Percentiles rank a stretch among this genome's conserved stretches.
Conservation (phyloP, 2,797 vertebrate species). For the Peromyscus attwateri region DNA sequence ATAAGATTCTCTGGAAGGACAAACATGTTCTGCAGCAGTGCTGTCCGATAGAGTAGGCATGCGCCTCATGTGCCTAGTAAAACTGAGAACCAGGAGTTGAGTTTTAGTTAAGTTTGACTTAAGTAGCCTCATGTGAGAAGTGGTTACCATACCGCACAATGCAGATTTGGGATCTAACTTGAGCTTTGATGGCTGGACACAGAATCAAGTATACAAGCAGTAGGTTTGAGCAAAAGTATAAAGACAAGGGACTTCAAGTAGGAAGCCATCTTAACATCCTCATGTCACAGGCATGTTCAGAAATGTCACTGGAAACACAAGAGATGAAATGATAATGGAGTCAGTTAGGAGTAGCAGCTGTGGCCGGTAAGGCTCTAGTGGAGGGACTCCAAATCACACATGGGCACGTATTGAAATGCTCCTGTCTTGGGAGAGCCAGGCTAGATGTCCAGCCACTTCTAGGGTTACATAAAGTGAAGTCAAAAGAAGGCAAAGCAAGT, state of each 20-base stretch:
- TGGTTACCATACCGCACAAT: background rate
- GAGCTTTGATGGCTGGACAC: background rate
- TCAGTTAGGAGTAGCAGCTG: background rate
- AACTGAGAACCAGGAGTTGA: background rate
- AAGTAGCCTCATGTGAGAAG: background rate
- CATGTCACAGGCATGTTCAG: background rate
- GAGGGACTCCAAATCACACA: background rate
- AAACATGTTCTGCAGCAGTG: background rate
- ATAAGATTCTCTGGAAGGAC: background rate
- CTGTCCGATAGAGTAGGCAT: too few species aligned
- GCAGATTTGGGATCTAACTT: background rate
- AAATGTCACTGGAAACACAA: background rate
- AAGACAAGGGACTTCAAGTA: background rate
- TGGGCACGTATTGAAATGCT: background rate
- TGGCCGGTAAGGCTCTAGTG: background rate
- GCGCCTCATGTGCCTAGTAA: background rate
- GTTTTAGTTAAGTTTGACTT: conserved; percentile 7
- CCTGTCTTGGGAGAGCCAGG: background rate
- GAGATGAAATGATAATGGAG: background rate
- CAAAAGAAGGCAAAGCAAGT: background rate
- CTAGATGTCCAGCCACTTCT: background rate
- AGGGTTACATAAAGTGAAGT: background rate
- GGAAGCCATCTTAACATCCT: background rate
- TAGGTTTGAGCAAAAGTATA: too few species aligned
- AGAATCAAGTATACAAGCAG: background rate